Conservation (phyloP, 2,113 vertebrate genomes). For the Otocyon megalotis region DNA sequence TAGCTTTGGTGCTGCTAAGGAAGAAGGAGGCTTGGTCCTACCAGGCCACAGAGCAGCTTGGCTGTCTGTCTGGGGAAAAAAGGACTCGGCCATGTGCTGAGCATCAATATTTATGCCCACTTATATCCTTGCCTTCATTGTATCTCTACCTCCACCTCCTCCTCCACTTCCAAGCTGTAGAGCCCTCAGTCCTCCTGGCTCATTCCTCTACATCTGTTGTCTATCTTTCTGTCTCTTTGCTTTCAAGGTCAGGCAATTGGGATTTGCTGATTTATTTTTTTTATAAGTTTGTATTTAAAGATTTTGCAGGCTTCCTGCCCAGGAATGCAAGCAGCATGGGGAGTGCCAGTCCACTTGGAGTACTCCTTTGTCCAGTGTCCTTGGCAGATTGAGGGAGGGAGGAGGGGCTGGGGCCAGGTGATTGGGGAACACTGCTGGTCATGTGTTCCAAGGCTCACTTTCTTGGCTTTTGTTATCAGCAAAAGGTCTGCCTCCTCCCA, state of each 20-base stretch:
- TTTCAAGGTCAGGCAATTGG: conserved; percentile 63
- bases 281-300: conserved; percentile 76
- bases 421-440: background rate
- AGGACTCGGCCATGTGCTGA: background rate
- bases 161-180: background rate
- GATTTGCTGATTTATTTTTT: conserved; percentile 61
- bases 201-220: conserved; percentile 55
- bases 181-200: conserved; percentile 33
- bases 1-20: conserved; percentile 45
- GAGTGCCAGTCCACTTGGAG: background rate
- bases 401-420: background rate
- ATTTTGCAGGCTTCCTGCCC: conserved; percentile 72
- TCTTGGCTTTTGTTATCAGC: conserved; percentile 49
- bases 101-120: background rate
- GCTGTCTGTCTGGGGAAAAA: conserved; percentile 17
- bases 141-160: background rate
- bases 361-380: background rate
- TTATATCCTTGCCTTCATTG: background rate
- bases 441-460: conserved; percentile 7
- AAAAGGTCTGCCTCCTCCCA: background rate
- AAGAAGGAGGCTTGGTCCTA: background rate
- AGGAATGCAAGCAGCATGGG: conserved; percentile 70
- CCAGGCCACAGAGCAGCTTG: background rate
- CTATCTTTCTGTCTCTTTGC: conserved; percentile 58
- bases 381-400: background rate